These are phyloP conservation scores for Otocyon megalotis DNA, from an alignment of 2,113 vertebrate genomes.

Conservation along the genomic window DNA sequence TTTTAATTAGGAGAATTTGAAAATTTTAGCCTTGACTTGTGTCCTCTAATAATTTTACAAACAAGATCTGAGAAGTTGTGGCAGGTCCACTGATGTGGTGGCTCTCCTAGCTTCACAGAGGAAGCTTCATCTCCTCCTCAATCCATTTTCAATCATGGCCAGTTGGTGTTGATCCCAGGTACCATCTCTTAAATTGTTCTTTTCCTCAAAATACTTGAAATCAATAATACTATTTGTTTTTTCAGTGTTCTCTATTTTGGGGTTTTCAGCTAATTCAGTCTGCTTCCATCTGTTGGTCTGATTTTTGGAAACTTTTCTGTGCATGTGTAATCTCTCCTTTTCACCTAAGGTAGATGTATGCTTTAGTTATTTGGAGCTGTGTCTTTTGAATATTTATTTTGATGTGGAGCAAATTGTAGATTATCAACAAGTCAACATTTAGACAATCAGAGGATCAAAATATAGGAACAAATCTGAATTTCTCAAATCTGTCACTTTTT, in stretches of 20 bases:
- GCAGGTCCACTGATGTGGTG: neutral
- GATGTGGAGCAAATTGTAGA: conserved; percentile 53
- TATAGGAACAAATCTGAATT: conserved; percentile 53
- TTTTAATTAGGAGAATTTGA: conserved; percentile 34
- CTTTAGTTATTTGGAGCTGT: neutral
- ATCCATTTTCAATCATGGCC: neutral
- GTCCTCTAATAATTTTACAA: neutral
- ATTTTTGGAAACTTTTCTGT: neutral
- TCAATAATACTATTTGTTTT: neutral
- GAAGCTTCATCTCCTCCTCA: neutral
- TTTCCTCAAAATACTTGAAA: neutral
- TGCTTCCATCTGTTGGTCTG: neutral
- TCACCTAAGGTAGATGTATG: neutral
- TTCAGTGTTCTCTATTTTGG: neutral
- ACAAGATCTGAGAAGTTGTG: neutral
- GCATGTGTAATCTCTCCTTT: neutral
- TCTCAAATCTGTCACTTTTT: conserved; percentile 57
- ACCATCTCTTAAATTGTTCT: neutral
- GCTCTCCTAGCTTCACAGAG: neutral
- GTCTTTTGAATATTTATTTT: conserved; percentile 69
- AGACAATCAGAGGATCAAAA: conserved; percentile 68
- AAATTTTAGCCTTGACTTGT: neutral
- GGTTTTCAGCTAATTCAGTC: neutral
- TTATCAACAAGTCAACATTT: conserved; percentile 73
- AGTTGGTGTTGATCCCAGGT: neutral